Conservation (phyloP, 2,888 invertebrate genomes). For the Sipunculus nudus region DNA sequence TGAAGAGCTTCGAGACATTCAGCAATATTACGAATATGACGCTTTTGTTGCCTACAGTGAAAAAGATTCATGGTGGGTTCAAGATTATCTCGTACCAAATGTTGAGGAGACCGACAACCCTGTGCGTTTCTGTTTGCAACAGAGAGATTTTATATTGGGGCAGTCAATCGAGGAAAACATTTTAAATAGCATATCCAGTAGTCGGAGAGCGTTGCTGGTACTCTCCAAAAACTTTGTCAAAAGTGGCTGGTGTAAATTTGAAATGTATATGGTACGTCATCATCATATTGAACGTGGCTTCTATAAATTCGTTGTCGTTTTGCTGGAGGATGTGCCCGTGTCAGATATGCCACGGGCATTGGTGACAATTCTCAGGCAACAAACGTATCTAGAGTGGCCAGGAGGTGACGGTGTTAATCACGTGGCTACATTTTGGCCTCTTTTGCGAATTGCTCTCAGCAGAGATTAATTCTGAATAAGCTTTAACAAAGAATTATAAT, state of each 20-base stretch:
- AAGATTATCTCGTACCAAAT: conserved; percentile 73
- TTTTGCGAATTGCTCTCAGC: too few relatives aligned
- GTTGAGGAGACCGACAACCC: conserved; percentile 70
- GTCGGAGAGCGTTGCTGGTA: conserved; percentile 74
- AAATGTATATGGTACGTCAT: conserved; percentile 77
- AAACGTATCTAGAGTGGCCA: conserved; percentile 18
- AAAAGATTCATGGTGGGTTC: conserved; percentile 74
- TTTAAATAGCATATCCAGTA: conserved; percentile 76
- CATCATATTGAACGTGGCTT: conserved; percentile 62
- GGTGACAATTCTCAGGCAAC: too few relatives aligned
- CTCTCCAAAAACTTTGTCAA: conserved; percentile 74
- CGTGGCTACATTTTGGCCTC: too few relatives aligned
- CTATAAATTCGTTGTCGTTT: conserved; percentile 74
- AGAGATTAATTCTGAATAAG: too few relatives aligned
- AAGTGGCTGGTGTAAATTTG: conserved; percentile 80
- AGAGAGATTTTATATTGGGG: conserved; percentile 79
- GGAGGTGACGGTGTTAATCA: too few relatives aligned
- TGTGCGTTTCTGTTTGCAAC: conserved; percentile 76
- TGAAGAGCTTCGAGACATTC: too few relatives aligned
- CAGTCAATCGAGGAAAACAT: conserved; percentile 78
- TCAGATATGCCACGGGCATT: conserved; percentile 73
- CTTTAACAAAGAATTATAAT: too few relatives aligned
- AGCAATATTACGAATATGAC: too few relatives aligned
- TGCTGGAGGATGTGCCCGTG: conserved; percentile 75
- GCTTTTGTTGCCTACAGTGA: conserved; percentile 78